Conservation (phyloP, 2,888 invertebrate species). For the Eretmocerus hayati region DNA sequence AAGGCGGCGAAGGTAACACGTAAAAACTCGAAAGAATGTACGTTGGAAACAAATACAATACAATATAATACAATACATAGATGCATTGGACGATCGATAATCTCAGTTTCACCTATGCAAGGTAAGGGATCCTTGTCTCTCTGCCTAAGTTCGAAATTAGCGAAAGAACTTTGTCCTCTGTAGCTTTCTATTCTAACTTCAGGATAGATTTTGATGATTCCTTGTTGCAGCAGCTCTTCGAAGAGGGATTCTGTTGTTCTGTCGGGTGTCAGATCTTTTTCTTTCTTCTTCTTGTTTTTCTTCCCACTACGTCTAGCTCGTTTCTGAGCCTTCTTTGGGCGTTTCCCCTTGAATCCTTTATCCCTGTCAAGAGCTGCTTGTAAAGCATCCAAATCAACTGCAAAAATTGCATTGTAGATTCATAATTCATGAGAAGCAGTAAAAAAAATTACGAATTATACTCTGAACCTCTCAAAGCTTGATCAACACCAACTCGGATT, state of each 20-base stretch:
- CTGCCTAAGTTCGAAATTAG: conserved; percentile 52
- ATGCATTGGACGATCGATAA: no score
- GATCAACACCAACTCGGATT: conserved; percentile 74
- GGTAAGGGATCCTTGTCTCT: conserved; percentile 55
- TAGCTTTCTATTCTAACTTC: conserved; percentile 62
- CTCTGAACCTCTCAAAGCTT: conserved; percentile 63
- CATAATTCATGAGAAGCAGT: neutral
- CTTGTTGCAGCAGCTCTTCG: conserved; percentile 85
- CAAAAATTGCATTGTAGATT: no score
- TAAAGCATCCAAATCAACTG: conserved; percentile 53
- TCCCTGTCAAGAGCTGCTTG: conserved; percentile 69
- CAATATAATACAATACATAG: no score
- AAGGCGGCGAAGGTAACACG: no score
- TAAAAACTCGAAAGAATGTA: no score
- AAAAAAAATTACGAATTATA: no score
- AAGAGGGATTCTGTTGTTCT: conserved; percentile 83
- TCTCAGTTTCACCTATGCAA: conserved; percentile 32
- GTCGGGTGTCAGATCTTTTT: conserved; percentile 90
- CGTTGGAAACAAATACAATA: no score
- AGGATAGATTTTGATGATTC: conserved; percentile 78
- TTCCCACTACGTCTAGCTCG: conserved; percentile 73
- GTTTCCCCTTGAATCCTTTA: conserved; percentile 66
- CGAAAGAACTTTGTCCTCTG: conserved; percentile 73
- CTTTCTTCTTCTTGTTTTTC: conserved; percentile 87
- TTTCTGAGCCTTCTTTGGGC: conserved; percentile 71